Evolutionary conservation across 2,113 vertebrate species (phyloP).

Genomic region (Mobula hypostoma): DNA sequence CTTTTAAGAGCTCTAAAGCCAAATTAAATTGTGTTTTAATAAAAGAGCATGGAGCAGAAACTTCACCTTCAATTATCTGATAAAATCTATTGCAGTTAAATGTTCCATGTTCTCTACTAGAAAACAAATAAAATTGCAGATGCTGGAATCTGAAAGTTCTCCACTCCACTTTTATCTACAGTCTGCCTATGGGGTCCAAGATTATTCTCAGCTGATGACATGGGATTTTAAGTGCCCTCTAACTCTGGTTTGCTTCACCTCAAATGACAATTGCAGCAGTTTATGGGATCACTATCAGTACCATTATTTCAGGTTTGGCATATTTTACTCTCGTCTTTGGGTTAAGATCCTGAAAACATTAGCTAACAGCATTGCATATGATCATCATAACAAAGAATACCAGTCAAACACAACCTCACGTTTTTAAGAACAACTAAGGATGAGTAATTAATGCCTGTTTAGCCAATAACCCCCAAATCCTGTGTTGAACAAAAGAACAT

Average conservation of each 20-base stretch:
- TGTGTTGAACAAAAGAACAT: background rate
- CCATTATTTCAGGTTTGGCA: too few relatives aligned
- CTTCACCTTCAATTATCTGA: background rate
- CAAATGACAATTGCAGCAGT: background rate
- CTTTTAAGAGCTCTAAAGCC: background rate
- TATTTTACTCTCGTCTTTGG: background rate
- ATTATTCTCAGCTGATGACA: background rate
- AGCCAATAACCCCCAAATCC: background rate
- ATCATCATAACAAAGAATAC: background rate
- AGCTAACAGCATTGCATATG: background rate
- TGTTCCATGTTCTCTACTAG: background rate
- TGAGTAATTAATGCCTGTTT: background rate
- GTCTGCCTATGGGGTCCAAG: background rate
- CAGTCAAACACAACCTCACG: background rate
- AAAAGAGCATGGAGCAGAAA: background rate
- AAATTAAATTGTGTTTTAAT: background rate
- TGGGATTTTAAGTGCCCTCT: background rate
- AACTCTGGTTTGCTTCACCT: background rate
- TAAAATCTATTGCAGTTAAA: background rate
- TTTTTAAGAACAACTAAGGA: background rate
- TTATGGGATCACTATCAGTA: background rate
- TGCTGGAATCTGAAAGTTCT: too few relatives aligned
- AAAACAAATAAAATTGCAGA: too few relatives aligned
- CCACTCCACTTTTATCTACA: background rate
- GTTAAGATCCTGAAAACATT: background rate